Conservation (phyloP, 2,113 vertebrate genomes). For the Pseudolaguvia tuberculata region DNA sequence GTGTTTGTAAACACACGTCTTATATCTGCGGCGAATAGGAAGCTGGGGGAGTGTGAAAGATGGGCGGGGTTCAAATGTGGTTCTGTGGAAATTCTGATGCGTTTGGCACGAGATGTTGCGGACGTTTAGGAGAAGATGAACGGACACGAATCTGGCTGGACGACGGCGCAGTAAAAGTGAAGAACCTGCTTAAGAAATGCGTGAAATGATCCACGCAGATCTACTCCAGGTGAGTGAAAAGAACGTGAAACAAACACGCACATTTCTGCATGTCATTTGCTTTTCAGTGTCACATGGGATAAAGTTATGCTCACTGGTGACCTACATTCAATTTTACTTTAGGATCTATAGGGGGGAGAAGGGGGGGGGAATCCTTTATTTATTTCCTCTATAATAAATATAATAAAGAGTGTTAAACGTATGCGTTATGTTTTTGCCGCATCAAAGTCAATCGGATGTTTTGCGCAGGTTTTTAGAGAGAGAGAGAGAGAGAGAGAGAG, state of each 20-base stretch:
- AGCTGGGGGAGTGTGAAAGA: slow-evolving; percentile 66
- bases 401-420: too few relatives aligned
- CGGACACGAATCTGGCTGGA: slow-evolving; percentile 7
- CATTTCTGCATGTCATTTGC: background rate
- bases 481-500: too few relatives aligned
- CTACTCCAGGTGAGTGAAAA: background rate
- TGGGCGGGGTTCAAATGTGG: slow-evolving; percentile 61
- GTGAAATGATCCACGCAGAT: background rate
- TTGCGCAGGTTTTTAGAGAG: background rate
- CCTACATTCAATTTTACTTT: too few relatives aligned
- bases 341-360: too few relatives aligned
- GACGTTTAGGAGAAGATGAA: slow-evolving; percentile 18
- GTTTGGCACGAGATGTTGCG: slow-evolving; percentile 39
- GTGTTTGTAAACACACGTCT: slow-evolving; percentile 77
- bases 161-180: background rate
- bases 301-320: background rate
- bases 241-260: background rate
- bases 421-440: background rate
- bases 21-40: slow-evolving; percentile 60
- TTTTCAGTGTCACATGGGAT: too few relatives aligned
- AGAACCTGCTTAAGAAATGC: too few relatives aligned
- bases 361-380: too few relatives aligned
- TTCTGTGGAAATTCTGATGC: slow-evolving; percentile 65
- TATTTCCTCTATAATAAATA: background rate
- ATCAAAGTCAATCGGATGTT: background rate